Conservation (phyloP, 2,797 vertebrate genomes). For the Mallotus villosus region DNA sequence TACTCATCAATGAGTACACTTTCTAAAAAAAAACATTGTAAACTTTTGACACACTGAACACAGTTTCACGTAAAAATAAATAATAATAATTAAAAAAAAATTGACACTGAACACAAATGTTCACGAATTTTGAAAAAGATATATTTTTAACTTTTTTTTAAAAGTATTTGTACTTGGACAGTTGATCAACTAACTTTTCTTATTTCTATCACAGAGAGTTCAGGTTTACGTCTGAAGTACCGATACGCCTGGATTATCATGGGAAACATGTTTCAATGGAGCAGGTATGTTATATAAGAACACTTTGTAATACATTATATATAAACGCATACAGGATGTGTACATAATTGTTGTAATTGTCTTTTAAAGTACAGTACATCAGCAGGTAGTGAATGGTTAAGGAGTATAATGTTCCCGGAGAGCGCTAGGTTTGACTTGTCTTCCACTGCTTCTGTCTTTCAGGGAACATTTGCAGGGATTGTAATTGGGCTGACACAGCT, state of each 20-base stretch:
- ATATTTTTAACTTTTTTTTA: not conserved
- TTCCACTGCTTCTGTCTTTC: constrained; percentile 8
- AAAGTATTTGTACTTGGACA: not conserved
- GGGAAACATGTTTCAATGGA: constrained; percentile 98
- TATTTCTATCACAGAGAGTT: constrained; percentile 83
- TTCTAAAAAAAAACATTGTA: too few relatives aligned
- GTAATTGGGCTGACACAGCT: constrained; percentile 94
- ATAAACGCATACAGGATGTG: not conserved
- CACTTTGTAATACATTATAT: not conserved
- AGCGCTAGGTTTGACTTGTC: not conserved
- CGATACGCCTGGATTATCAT: constrained; percentile 95
- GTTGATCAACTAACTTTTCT: not conserved
- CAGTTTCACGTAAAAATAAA: too few relatives aligned
- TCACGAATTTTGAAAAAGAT: too few relatives aligned
- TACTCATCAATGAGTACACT: too few relatives aligned
- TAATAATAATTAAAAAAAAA: too few relatives aligned
- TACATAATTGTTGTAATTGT: constrained; percentile 2
- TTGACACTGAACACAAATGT: too few relatives aligned
- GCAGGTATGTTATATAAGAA: constrained; percentile 78
- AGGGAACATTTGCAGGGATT: constrained; percentile 97
- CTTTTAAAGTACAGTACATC: not conserved
- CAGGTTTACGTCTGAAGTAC: constrained; percentile 97
- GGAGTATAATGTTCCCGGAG: not conserved
- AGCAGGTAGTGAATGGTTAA: not conserved
- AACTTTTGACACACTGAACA: too few relatives aligned